Evolutionary conservation across 2,888 invertebrate species (phyloP), one percentile per base, ranked within the genome.

Genomic region (Dendrolimus houi): DNA sequence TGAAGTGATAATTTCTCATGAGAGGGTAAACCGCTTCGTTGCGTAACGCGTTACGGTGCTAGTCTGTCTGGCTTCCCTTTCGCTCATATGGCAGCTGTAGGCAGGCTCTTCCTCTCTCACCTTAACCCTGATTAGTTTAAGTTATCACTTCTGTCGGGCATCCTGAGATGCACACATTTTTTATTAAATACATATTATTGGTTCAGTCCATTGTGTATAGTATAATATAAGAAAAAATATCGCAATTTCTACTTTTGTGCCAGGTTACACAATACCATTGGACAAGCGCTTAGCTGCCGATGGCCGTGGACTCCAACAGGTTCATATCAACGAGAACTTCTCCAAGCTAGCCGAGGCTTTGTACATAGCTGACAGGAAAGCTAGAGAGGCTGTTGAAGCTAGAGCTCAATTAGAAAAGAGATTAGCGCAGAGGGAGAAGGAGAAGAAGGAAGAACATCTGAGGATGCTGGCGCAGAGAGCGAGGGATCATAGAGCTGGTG

Each of bases 301-400:
- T 86, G 99, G 99, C 0, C 92, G 99, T 55, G 99, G 99, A 0
- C 89, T 99, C 1, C 99, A 99, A 75, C 97, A 97, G 75, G 96
- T 97, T 2, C 99, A 99, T 80, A 98, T 99, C 59, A 99, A 99
- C 80, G 99, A 99, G 80, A 99, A 99, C 83, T 99, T 99, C 86
- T 98, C 99, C 0, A 99, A 99, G 79, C 92, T 99, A 58, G 97
- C 99, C 0, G 99, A 99, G 80, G 97, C 99, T 0, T 87, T 99
- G 56, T 99, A 99, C 79, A 99, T 99, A 69, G 99, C 99, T 1
- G 99, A 99, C 79, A 87, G 89, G 73, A 99, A 99, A 85, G 99
- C 99, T 0, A 92, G 99, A 54, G 99, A 99, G 83, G 98, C 98
- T 1, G 99, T 99, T 0, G 99, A 99, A 77, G 97, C 98, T 68